Evolutionary conservation across 1,140 invertebrate genomes (phyloP).

Genomic region (Caerostris darwini): DNA sequence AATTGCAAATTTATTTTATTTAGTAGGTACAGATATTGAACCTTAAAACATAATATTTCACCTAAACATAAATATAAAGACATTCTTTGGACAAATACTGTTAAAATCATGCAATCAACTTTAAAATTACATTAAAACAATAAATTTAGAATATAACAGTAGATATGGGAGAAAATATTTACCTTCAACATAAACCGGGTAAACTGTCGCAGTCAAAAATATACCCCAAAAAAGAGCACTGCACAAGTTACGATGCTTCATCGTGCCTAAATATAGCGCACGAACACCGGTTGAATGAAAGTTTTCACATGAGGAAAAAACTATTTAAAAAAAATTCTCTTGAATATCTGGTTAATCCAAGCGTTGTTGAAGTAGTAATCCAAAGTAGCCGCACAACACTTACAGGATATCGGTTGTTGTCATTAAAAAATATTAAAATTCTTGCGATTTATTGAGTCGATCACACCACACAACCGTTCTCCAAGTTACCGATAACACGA

Average conservation of each 20-base stretch:
- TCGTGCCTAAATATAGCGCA: conserved; percentile 52
- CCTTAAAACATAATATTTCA: too few species aligned
- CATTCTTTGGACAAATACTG: too few species aligned
- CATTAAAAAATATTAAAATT: not conserved
- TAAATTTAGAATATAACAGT: too few species aligned
- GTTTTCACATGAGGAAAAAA: conserved; percentile 52
- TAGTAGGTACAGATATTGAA: too few species aligned
- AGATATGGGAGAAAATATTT: not conserved
- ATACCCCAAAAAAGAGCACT: conserved; percentile 47
- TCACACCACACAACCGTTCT: conserved; percentile 22
- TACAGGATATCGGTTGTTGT: not conserved
- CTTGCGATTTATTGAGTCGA: not conserved
- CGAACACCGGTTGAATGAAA: conserved; percentile 66
- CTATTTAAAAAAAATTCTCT: not conserved
- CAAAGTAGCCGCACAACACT: conserved; percentile 52
- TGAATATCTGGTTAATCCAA: conserved; percentile 57
- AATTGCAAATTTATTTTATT: too few species aligned
- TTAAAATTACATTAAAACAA: too few species aligned
- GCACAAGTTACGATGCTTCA: not conserved
- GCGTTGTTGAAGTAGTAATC: conserved; percentile 15
- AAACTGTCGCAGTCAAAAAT: not conserved
- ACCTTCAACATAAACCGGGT: conserved; percentile 24
- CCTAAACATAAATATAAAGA: too few species aligned
- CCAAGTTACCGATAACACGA: not conserved
- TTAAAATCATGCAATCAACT: too few species aligned